Base-by-base conservation (phyloP, 2,113 vertebrate species). In the Hylia prasina region DNA sequence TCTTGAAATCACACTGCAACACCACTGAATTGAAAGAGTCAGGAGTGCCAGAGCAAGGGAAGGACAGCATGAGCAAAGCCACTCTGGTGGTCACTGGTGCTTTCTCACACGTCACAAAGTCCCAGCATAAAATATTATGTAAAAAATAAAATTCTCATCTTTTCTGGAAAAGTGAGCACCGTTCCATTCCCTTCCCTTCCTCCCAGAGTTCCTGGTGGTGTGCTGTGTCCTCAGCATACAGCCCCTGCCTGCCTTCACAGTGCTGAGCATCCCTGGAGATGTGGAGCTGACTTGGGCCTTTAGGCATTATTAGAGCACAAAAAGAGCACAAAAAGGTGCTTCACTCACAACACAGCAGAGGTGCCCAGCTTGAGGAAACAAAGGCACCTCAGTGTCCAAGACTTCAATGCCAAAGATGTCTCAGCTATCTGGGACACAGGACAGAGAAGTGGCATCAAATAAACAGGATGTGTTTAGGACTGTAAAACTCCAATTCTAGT, bases 181-280 rank as follows among this genome's bases (percentile, higher is more conserved):
- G 57, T 39, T 83, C 20, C 15, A 61, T 68, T 51, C 18, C 53
- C 27, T 68, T 51, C 18, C 53, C 27, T 22, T 27, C 44, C 13
- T 39, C 15, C 10, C 48, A 37, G 15, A 76, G 61, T 2, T 25
- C 51, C 69, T 40, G 21, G 31, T 72, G 21, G 18, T 0, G 0
- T 28, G 61, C 56, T 40, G 35, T 28, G 68, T 28, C 57, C 79
- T 71, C 35, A 63, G 70, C 37, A 60, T 0, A 14, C 10, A 84
- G 75, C 28, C 65, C 25, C 2, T 22, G 65, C 14, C 64, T 82
- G 91, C 70, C 48, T 27, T 35, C 19, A 30, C 65, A 54, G 51
- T 1, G 11, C 64, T 37, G 20, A 64, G n/a, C 72, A 81, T 10
- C 20, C 2, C 61, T 28, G 51, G 31, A 82, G 30, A 33, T 10